These are phyloP conservation scores for Calameuta filiformis DNA, from an alignment of 2,888 invertebrate species.

Conservation along the genomic window DNA sequence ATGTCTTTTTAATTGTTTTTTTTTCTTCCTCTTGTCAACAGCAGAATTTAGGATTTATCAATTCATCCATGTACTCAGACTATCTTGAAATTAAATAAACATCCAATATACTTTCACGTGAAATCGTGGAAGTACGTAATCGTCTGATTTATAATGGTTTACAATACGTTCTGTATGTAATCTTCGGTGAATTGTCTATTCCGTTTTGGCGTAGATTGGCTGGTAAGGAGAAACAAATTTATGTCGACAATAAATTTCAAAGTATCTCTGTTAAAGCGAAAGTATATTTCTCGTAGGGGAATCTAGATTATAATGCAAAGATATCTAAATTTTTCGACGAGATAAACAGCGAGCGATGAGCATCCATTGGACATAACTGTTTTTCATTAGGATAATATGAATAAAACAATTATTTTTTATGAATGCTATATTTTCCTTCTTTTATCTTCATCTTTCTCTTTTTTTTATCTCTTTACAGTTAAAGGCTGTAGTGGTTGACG, in stretches of 20 bases:
- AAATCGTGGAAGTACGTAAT: background rate
- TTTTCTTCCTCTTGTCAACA: background rate
- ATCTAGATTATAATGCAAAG: background rate
- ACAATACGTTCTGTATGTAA: background rate
- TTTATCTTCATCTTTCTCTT: background rate
- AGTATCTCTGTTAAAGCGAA: background rate
- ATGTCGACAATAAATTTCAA: background rate
- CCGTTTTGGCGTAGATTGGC: background rate
- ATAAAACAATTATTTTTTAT: background rate
- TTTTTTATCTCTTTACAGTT: slow-evolving; percentile 72
- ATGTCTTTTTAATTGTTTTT: background rate
- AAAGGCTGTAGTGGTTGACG: slow-evolving; percentile 87
- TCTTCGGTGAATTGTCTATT: background rate
- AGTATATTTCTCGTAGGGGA: background rate
- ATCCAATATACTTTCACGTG: background rate
- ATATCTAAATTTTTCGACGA: background rate
- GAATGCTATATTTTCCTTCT: background rate
- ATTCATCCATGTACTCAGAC: background rate
- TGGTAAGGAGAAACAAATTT: background rate
- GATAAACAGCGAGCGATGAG: background rate
- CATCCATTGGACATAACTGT: too few relatives aligned
- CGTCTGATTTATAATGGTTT: background rate
- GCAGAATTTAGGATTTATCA: background rate
- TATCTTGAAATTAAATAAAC: background rate
- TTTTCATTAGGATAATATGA: too few relatives aligned